Percentiles rank a stretch among this genome's conserved stretches.
Conservation (phyloP, 2,113 vertebrate genomes). For the Lota lota region DNA sequence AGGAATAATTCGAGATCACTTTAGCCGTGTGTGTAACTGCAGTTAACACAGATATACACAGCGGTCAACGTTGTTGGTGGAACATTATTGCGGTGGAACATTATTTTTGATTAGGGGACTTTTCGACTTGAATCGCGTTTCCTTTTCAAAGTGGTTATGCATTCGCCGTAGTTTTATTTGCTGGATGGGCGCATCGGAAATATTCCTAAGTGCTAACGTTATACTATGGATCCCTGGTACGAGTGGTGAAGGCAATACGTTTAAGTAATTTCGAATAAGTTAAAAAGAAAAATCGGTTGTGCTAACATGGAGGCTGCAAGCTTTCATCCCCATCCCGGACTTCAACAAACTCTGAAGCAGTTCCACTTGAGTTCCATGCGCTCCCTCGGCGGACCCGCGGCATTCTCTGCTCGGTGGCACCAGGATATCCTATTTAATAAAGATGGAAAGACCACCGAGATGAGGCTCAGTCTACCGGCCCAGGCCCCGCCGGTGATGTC, state of each 20-base stretch:
- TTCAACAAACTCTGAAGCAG: slow-evolving; percentile 98
- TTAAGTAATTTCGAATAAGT: background rate
- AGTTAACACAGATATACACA: slow-evolving; percentile 57
- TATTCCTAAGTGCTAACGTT: background rate
- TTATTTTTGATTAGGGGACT: background rate
- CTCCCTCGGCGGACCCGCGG: slow-evolving; percentile 94
- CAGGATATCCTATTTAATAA: slow-evolving; percentile 88
- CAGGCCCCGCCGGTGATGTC: slow-evolving; percentile 87
- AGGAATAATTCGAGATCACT: slow-evolving; percentile 61
- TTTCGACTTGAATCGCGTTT: background rate
- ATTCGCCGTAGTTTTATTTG: too few species aligned
- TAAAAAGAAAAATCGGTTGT: background rate
- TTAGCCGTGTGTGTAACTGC: slow-evolving; percentile 44
- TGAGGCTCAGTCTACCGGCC: slow-evolving; percentile 77
- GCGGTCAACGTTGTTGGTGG: slow-evolving; percentile 32
- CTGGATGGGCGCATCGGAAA: background rate
- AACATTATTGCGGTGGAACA: background rate
- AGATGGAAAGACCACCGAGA: slow-evolving; percentile 83
- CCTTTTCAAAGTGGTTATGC: background rate
- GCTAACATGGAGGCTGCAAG: slow-evolving; percentile 84
- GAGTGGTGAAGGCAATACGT: slow-evolving; percentile 12
- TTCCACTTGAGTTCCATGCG: slow-evolving; percentile 97
- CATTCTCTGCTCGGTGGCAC: slow-evolving; percentile 96
- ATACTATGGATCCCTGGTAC: background rate
- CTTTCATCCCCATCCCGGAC: slow-evolving; percentile 96